phyloP scores from a whole-genome alignment of 2,113 vertebrate species.

The Holacanthus passer region DNA sequence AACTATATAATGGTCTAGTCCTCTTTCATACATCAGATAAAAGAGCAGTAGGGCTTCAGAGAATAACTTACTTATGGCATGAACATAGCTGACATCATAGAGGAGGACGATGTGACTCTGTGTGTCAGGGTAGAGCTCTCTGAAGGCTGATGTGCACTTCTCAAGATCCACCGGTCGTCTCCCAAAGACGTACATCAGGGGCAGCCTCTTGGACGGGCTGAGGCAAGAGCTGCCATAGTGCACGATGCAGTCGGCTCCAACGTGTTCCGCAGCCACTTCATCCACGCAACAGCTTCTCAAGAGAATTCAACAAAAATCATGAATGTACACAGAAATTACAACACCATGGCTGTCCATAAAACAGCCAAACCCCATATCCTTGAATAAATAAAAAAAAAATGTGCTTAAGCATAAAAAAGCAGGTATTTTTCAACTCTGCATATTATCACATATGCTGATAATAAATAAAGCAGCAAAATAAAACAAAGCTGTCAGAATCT shows the following conservation, averaged over 20 bases:
- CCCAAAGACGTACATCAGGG: slow-evolving; percentile 90
- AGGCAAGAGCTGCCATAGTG: slow-evolving; percentile 94
- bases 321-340: not conserved
- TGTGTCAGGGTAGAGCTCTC: slow-evolving; percentile 83
- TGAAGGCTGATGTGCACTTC: slow-evolving; percentile 85
- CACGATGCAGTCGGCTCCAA: slow-evolving; percentile 87
- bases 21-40: not conserved
- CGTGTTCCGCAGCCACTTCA: slow-evolving; percentile 93
- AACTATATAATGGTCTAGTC: not conserved
- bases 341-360: not conserved
- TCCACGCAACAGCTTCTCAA: slow-evolving; percentile 95
- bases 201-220: slow-evolving; percentile 89
- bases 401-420: too few relatives aligned
- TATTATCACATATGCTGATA: not conserved
- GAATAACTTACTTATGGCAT: slow-evolving; percentile 72
- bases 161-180: slow-evolving; percentile 82
- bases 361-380: too few relatives aligned
- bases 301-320: not conserved
- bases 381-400: not conserved
- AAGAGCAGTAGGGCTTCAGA: not conserved
- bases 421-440: not conserved
- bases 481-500: too few relatives aligned
- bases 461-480: not conserved
- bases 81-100: slow-evolving; percentile 87
- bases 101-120: slow-evolving; percentile 86